These are phyloP conservation scores for Diplolepis rosae DNA, from an alignment of 2,888 invertebrate species.

Conservation along the genomic window DNA sequence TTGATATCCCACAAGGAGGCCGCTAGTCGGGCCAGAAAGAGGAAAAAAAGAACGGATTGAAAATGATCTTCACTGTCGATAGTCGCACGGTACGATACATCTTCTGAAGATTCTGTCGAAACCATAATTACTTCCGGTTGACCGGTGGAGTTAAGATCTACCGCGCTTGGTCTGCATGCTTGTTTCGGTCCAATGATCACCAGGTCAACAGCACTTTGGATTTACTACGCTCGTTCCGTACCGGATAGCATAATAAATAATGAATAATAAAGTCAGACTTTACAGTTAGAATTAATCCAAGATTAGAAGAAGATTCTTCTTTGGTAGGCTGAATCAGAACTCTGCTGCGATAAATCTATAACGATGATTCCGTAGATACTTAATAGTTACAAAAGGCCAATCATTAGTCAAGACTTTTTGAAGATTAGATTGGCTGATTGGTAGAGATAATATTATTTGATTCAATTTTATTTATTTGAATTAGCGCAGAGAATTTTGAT, in stretches of 20 bases:
- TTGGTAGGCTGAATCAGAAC: constrained; percentile 20
- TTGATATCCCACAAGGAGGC: constrained; percentile 13
- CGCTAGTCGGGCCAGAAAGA: not conserved
- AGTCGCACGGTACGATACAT: constrained; percentile 17
- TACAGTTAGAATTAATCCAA: constrained; percentile 49
- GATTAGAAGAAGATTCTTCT: constrained; percentile 28
- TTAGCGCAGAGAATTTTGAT: no score
- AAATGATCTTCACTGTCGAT: constrained; percentile 29
- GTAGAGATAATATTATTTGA: not conserved
- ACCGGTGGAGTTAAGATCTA: constrained; percentile 53
- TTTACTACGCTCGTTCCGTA: constrained; percentile 57
- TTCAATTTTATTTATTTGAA: no score
- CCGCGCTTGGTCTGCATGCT: constrained; percentile 52
- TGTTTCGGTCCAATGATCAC: constrained; percentile 68
- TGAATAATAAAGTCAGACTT: constrained; percentile 59
- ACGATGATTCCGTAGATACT: constrained; percentile 14
- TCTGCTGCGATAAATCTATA: constrained; percentile 15
- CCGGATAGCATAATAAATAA: constrained; percentile 61
- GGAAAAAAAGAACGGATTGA: constrained; percentile 3
- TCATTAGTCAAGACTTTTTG: not conserved
- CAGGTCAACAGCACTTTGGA: constrained; percentile 68
- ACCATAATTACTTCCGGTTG: constrained; percentile 64
- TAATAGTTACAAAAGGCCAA: not conserved
- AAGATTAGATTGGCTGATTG: not conserved
- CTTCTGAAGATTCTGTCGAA: constrained; percentile 47